Evolutionary conservation across 2,888 invertebrate genomes (phyloP).

Genomic region (Drosophila neutralis): DNA sequence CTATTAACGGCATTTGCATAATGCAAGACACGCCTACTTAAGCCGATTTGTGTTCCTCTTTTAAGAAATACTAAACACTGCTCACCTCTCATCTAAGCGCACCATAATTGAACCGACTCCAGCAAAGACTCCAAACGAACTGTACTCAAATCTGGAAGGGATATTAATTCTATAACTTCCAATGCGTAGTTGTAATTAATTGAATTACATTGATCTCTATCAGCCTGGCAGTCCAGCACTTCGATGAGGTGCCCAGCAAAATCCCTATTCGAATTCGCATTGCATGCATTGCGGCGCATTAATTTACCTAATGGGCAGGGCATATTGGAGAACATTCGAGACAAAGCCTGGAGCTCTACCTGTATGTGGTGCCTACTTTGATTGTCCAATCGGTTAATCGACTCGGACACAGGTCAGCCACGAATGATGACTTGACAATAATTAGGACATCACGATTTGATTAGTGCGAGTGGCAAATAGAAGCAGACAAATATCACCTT

Average conservation of each 20-base stretch:
- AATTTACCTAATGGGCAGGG: slow-evolving; percentile 59
- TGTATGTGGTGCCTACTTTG: slow-evolving; percentile 26
- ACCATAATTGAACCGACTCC: slow-evolving; percentile 37
- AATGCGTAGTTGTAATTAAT: slow-evolving; percentile 34
- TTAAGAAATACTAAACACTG: background rate
- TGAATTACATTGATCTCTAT: slow-evolving; percentile 49
- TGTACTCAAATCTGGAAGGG: slow-evolving; percentile 6
- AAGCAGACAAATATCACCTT: background rate
- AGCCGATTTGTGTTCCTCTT: background rate
- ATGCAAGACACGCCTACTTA: slow-evolving; percentile 27
- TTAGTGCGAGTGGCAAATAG: slow-evolving; percentile 55
- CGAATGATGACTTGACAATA: slow-evolving; percentile 53
- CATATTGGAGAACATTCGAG: slow-evolving; percentile 6
- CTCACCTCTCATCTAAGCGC: slow-evolving; percentile 33
- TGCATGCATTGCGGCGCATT: slow-evolving; percentile 13
- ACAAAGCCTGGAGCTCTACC: background rate
- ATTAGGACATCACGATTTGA: slow-evolving; percentile 32
- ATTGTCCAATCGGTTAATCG: slow-evolving; percentile 25
- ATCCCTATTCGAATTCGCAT: slow-evolving; percentile 21
- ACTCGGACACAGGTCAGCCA: background rate
- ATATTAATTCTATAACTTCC: background rate
- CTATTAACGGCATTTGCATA: slow-evolving; percentile 51
- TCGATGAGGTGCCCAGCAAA: background rate
- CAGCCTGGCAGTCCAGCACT: slow-evolving; percentile 30
- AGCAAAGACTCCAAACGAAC: slow-evolving; percentile 16